Evolutionary conservation across 2,797 vertebrate species (phyloP).

Genomic region (Sebastes hopkinsi): DNA sequence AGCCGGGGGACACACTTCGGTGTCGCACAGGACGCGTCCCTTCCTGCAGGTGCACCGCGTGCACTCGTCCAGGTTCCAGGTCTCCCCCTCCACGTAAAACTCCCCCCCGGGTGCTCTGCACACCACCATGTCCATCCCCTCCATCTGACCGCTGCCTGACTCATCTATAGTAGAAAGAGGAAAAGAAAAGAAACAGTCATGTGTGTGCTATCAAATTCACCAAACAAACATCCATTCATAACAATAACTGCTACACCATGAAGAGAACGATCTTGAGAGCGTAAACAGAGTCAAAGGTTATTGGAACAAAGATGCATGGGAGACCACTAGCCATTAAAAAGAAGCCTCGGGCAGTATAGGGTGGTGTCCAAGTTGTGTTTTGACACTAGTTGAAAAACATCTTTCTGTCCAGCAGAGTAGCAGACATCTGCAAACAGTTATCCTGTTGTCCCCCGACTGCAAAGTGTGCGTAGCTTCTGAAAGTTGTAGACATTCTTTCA

Average conservation of each 20-base stretch:
- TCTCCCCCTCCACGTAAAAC: slow-evolving; percentile 86
- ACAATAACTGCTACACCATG: not conserved
- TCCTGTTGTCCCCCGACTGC: slow-evolving; percentile 50
- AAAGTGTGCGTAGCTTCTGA: slow-evolving; percentile 54
- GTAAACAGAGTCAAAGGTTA: not conserved
- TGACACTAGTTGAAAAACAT: slow-evolving; percentile 48
- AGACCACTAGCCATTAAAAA: slow-evolving; percentile 17
- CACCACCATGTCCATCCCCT: slow-evolving; percentile 84
- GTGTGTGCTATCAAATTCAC: slow-evolving; percentile 13
- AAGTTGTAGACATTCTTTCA: slow-evolving; percentile 69
- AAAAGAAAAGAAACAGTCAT: not conserved
- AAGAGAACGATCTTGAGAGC: not conserved
- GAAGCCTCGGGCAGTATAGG: slow-evolving; percentile 18
- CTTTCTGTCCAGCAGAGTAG: slow-evolving; percentile 43
- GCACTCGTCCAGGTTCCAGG: slow-evolving; percentile 87
- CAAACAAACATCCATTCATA: slow-evolving; percentile 6
- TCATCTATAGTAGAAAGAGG: slow-evolving; percentile 73
- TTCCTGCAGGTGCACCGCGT: slow-evolving; percentile 85
- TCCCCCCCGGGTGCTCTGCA: slow-evolving; percentile 84
- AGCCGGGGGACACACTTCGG: slow-evolving; percentile 84
- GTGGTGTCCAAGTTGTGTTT: slow-evolving; percentile 23
- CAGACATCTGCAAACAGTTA: slow-evolving; percentile 71
- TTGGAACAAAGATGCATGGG: not conserved
- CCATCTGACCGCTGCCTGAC: slow-evolving; percentile 82
- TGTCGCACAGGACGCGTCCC: slow-evolving; percentile 85